Conservation (phyloP, 2,113 vertebrate genomes). For the Romanogobio albipinnatus region DNA sequence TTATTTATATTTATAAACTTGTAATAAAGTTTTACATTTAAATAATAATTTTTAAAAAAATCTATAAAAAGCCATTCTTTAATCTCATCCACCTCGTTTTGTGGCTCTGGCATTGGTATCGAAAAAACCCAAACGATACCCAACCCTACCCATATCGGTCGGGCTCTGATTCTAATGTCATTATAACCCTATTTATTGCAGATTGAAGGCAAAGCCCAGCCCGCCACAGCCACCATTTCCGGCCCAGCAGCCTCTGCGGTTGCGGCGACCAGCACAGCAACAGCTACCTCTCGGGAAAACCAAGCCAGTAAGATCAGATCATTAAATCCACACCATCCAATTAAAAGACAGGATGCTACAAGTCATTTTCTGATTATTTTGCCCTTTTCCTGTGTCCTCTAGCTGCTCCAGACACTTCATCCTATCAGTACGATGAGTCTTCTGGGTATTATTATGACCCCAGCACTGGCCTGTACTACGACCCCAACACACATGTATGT, state of each 20-base stretch:
- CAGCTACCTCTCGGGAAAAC: constrained; percentile 32
- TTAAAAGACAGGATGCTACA: neutral
- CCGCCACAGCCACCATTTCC: constrained; percentile 38
- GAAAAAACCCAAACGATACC: too few relatives aligned
- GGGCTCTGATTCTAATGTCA: neutral
- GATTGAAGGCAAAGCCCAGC: constrained; percentile 48
- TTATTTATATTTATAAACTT: too few relatives aligned
- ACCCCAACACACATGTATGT: constrained; percentile 92
- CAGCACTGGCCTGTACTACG: constrained; percentile 93
- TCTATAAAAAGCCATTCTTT: too few relatives aligned
- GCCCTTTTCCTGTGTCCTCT: constrained; percentile 60
- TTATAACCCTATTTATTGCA: neutral
- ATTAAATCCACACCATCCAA: neutral
- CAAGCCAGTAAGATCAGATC: constrained; percentile 38
- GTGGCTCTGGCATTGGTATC: too few relatives aligned
- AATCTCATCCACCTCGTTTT: too few relatives aligned
- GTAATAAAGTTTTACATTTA: too few relatives aligned
- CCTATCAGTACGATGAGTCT: constrained; percentile 95
- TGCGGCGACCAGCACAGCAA: constrained; percentile 52
- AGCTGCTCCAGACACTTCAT: constrained; percentile 91
- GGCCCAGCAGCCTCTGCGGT: constrained; percentile 53
- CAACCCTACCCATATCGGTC: too few relatives aligned
- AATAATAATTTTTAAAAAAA: too few relatives aligned
- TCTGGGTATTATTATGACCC: constrained; percentile 98
- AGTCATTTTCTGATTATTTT: neutral